Evolutionary conservation across 1,140 invertebrate genomes (phyloP).

Genomic region (Drosophila setifemur): DNA sequence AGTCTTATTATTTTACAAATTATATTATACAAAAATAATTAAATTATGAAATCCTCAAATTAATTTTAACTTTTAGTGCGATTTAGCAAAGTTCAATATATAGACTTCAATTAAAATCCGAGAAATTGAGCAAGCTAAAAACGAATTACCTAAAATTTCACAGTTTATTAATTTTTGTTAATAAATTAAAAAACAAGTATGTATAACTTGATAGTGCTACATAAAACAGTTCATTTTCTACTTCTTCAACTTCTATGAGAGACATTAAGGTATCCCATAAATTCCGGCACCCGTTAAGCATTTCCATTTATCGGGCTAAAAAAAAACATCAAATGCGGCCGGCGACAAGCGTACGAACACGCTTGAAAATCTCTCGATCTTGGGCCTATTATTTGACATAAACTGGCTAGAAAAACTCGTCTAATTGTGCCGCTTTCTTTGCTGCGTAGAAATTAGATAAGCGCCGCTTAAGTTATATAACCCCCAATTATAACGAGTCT

Average conservation of each 20-base stretch:
- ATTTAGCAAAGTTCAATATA: no score
- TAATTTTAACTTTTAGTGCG: no score
- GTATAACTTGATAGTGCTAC: no score
- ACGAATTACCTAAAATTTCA: no score
- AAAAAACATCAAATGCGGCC: constrained; percentile 24
- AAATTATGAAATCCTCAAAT: no score
- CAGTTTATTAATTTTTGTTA: no score
- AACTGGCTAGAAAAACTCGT: constrained; percentile 52
- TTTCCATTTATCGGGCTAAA: neutral
- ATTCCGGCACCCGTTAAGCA: constrained; percentile 7
- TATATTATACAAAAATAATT: no score
- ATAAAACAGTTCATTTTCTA: neutral
- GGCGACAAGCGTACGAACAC: constrained; percentile 4
- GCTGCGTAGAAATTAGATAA: constrained; percentile 68
- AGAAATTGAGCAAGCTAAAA: no score
- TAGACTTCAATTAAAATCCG: no score
- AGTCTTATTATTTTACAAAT: no score
- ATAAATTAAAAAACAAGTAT: no score
- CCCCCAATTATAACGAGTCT: constrained; percentile 75
- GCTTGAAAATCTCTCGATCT: constrained; percentile 28
- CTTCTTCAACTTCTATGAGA: neutral
- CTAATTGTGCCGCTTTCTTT: constrained; percentile 74
- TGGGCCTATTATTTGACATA: constrained; percentile 42
- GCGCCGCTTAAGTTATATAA: constrained; percentile 62
- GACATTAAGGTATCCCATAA: constrained; percentile 2